Evolutionary conservation across 1,140 invertebrate species (phyloP).

Genomic region (Tetragonula clypearis): DNA sequence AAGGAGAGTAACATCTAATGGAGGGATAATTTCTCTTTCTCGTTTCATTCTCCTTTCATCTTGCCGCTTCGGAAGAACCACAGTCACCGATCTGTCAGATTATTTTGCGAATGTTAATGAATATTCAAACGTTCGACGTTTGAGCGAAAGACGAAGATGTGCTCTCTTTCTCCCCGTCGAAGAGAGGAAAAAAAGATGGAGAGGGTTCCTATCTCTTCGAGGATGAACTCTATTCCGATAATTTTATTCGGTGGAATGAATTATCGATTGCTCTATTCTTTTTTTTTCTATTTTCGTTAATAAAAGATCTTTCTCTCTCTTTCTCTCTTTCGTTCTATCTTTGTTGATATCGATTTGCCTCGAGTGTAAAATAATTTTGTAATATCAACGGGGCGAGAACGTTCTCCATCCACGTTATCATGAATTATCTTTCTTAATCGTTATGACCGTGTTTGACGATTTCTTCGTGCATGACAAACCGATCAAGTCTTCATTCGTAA

Average conservation of each 20-base stretch:
- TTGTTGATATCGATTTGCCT: background rate
- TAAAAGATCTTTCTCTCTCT: background rate
- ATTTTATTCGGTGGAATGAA: conserved; percentile 9
- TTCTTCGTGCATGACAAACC: too few relatives aligned
- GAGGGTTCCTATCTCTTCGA: background rate
- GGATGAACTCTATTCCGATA: background rate
- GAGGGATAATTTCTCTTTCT: background rate
- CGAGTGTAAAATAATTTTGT: background rate
- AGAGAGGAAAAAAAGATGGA: background rate
- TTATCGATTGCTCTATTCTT: background rate
- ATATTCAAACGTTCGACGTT: conserved; percentile 8
- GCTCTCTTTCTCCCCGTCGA: background rate
- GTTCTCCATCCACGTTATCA: background rate
- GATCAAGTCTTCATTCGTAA: too few relatives aligned
- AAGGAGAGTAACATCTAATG: background rate
- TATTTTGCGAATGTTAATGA: conserved; percentile 20
- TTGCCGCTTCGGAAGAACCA: background rate
- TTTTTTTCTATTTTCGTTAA: background rate
- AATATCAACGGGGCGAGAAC: background rate
- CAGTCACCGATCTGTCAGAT: background rate
- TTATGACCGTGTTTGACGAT: background rate
- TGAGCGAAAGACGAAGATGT: background rate
- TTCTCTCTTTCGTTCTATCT: too few relatives aligned
- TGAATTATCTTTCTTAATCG: background rate
- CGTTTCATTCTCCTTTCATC: background rate